A percentile compares a stretch with the other conserved stretches of the same genome.
These are phyloP conservation scores for Drosophila truncata DNA, from an alignment of 1,140 invertebrate species.

Conservation along the genomic window DNA sequence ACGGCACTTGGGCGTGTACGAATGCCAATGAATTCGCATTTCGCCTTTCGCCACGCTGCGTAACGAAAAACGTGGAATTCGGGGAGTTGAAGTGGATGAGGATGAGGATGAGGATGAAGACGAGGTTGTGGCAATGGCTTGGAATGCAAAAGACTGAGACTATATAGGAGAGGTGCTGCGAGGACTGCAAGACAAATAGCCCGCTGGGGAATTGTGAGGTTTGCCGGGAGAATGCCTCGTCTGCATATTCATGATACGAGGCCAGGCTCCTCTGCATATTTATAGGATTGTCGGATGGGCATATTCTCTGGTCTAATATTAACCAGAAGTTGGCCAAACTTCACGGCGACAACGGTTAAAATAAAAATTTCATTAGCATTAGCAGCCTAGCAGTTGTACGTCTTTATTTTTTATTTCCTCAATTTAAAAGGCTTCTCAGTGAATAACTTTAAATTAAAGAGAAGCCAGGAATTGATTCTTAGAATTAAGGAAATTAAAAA, in stretches of 20 bases:
- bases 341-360: slow-evolving; percentile 10
- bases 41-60: slow-evolving; percentile 65
- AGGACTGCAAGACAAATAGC: slow-evolving; percentile 49
- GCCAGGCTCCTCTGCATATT: slow-evolving; percentile 28
- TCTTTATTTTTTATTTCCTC: not conserved
- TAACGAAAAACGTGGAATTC: slow-evolving; percentile 46
- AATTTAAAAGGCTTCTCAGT: not conserved
- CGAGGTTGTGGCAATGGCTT: not conserved
- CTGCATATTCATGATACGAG: slow-evolving; percentile 26
- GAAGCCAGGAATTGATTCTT: not conserved
- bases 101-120: not conserved
- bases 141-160: slow-evolving; percentile 17
- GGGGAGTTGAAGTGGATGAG: slow-evolving; percentile 10
- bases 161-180: slow-evolving; percentile 7
- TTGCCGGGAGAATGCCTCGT: slow-evolving; percentile 13
- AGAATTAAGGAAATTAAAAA: too few relatives aligned
- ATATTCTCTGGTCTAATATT: slow-evolving; percentile 15
- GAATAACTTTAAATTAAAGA: too few relatives aligned
- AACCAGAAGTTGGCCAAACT: slow-evolving; percentile 10
- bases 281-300: slow-evolving; percentile 10
- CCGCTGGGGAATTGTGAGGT: slow-evolving; percentile 42
- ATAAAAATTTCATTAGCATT: slow-evolving; percentile 19
- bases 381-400: not conserved
- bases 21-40: slow-evolving; percentile 73
- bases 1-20: slow-evolving; percentile 58